phyloP scores from a whole-genome alignment of 1,140 invertebrate genomes.

The Danaus melanippus region DNA sequence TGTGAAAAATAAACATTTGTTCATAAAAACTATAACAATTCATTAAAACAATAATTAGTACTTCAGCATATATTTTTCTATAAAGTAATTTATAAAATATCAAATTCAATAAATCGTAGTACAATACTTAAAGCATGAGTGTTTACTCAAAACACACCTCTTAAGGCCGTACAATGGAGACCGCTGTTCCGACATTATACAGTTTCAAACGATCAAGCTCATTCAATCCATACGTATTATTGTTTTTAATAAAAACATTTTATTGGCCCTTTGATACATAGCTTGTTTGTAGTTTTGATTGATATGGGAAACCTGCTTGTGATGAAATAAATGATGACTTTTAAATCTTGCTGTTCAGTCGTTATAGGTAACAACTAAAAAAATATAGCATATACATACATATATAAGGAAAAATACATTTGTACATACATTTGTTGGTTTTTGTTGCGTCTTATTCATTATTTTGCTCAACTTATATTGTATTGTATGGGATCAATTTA shows the following conservation, averaged over 20 bases:
- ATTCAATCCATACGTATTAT: constrained; percentile 42
- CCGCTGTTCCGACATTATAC: constrained; percentile 38
- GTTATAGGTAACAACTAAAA: too few relatives aligned
- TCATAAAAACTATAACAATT: too few relatives aligned
- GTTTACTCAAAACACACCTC: constrained; percentile 61
- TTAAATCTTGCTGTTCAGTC: not conserved
- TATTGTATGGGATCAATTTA: too few relatives aligned
- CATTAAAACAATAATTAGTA: too few relatives aligned
- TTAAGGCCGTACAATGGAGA: constrained; percentile 44
- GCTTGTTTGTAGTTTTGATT: constrained; percentile 35
- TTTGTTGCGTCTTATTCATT: too few relatives aligned
- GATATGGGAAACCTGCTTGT: constrained; percentile 49
- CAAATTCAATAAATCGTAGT: constrained; percentile 29
- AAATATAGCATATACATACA: too few relatives aligned
- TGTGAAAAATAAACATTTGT: constrained; percentile 5
- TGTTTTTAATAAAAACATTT: constrained; percentile 59
- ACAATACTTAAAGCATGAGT: constrained; percentile 43
- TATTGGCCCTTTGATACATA: constrained; percentile 45
- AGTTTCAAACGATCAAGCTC: constrained; percentile 39
- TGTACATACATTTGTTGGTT: too few relatives aligned
- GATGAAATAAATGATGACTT: constrained; percentile 25
- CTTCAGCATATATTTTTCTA: not conserved
- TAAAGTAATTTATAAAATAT: constrained; percentile 22
- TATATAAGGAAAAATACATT: too few relatives aligned
- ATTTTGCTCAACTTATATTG: too few relatives aligned